These are phyloP conservation scores for Pseudobourletiella spinata DNA, from an alignment of 1,140 invertebrate species.

Conservation along the genomic window DNA sequence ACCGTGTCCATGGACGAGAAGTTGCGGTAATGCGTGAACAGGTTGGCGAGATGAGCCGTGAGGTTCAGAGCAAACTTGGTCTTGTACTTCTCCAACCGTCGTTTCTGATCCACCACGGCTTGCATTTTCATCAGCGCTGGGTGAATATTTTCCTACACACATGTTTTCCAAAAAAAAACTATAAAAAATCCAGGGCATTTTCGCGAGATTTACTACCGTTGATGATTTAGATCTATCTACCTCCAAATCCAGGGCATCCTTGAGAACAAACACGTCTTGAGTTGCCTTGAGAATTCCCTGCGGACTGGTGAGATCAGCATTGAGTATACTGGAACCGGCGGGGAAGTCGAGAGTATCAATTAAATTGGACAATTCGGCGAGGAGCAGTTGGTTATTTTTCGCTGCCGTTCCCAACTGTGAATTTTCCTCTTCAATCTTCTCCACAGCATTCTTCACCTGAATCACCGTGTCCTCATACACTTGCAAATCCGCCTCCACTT, in stretches of 20 bases:
- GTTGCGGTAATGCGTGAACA: conserved; percentile 66
- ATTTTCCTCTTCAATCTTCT: conserved; percentile 88
- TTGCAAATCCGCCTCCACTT: conserved; percentile 62
- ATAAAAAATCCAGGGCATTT: neutral
- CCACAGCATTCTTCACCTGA: conserved; percentile 72
- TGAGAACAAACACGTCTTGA: conserved; percentile 46
- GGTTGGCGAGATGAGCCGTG: conserved; percentile 78
- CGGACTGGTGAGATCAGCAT: conserved; percentile 63
- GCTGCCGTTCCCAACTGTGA: conserved; percentile 75
- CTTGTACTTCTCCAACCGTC: conserved; percentile 70
- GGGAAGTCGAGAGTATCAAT: conserved; percentile 71
- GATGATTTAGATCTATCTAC: no score
- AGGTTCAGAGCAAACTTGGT: conserved; percentile 75
- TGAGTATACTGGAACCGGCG: conserved; percentile 57
- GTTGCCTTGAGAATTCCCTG: conserved; percentile 67
- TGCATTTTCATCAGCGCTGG: conserved; percentile 56
- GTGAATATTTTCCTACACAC: conserved; percentile 59
- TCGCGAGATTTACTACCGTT: neutral
- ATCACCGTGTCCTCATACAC: conserved; percentile 68
- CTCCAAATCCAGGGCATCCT: conserved; percentile 29
- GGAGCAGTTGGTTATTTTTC: conserved; percentile 67
- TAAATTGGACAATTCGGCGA: conserved; percentile 68
- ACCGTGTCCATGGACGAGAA: conserved; percentile 24
- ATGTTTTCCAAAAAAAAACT: neutral
- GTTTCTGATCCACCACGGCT: conserved; percentile 80